Conservation (phyloP, 2,888 invertebrate species). For the Erpobdella octoculata region DNA sequence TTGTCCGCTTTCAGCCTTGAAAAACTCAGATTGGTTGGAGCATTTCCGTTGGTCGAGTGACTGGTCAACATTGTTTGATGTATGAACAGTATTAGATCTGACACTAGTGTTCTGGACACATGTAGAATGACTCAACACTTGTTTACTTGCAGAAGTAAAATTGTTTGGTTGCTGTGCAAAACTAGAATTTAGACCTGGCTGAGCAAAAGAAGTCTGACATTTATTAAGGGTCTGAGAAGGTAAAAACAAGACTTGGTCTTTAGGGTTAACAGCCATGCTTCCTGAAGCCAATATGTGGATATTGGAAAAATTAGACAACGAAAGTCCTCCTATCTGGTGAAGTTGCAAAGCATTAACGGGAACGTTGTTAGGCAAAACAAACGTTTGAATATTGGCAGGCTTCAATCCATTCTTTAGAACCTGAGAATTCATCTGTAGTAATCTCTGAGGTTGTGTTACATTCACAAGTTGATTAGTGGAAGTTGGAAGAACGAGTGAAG, state of each 20-base stretch:
- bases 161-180: background rate
- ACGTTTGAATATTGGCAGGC: background rate
- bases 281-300: background rate
- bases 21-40: no score
- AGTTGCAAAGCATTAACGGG: background rate
- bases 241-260: conserved; percentile 5
- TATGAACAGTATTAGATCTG: no score
- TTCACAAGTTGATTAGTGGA: background rate
- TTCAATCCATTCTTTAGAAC: background rate
- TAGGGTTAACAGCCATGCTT: background rate
- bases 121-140: no score
- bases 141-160: no score
- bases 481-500: background rate
- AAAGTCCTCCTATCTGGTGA: background rate
- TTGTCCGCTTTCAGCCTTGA: no score
- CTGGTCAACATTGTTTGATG: no score
- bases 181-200: background rate
- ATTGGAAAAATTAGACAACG: background rate
- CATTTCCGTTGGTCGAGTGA: no score
- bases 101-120: no score
- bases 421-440: background rate
- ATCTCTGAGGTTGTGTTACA: background rate
- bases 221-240: background rate
- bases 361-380: background rate
- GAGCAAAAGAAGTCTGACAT: background rate